Percentiles rank a stretch among this genome's conserved stretches.
Evolutionary conservation across 2,797 vertebrate species (phyloP).

Genomic region (Acrossocheilus wenchowensis): DNA sequence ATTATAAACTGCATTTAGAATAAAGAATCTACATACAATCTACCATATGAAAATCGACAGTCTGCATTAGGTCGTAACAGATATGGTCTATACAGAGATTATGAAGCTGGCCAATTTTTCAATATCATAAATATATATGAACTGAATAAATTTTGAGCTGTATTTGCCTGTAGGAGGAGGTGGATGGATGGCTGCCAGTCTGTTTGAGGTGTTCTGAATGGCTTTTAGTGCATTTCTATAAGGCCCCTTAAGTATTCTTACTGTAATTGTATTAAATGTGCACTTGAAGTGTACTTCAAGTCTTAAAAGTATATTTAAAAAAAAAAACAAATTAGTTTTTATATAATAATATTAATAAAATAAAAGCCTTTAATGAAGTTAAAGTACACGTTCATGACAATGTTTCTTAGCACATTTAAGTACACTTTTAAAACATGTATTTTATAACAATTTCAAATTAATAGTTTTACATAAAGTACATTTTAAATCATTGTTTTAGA

Average conservation of each 20-base stretch:
- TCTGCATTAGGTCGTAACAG: background rate
- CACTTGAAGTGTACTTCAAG: background rate
- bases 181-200: background rate
- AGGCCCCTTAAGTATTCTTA: background rate
- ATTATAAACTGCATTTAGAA: background rate
- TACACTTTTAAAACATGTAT: background rate
- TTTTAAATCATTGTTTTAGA: too few species aligned
- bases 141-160: background rate
- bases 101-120: background rate
- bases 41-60: background rate
- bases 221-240: background rate
- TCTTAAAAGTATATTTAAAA: background rate
- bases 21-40: background rate
- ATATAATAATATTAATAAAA: background rate
- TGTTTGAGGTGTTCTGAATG: background rate
- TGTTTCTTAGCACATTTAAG: background rate
- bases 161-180: background rate
- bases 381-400: background rate
- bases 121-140: background rate
- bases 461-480: too few species aligned
- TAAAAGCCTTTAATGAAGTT: background rate
- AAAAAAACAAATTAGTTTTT: too few species aligned
- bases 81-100: background rate
- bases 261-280: background rate
- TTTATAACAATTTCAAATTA: too few species aligned